A percentile compares a stretch with the other conserved stretches of the same genome.
These are phyloP conservation scores for Oreocharis arfaki DNA, from an alignment of 2,113 vertebrate genomes.

Conservation along the genomic window DNA sequence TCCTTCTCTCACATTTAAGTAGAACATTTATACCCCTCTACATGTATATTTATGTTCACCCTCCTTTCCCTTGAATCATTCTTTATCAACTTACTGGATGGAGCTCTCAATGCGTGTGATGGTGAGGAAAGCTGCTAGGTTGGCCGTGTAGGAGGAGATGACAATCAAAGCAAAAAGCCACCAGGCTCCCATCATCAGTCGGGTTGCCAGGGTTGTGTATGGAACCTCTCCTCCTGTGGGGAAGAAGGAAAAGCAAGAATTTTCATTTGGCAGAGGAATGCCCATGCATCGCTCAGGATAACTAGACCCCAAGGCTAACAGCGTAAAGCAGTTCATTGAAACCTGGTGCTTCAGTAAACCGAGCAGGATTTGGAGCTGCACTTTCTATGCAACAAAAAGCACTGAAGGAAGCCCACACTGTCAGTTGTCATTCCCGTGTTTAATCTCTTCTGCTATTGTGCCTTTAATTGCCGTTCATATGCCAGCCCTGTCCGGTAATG, in stretches of 20 bases:
- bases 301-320: background rate
- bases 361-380: background rate
- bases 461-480: conserved; percentile 6
- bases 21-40: background rate
- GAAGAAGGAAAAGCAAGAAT: conserved; percentile 32
- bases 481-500: background rate
- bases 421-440: background rate
- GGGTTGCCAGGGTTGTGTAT: conserved; percentile 92
- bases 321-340: background rate
- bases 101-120: conserved; percentile 96
- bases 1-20: background rate
- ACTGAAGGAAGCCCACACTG: background rate
- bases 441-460: background rate
- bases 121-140: conserved; percentile 97
- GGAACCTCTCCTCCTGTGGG: conserved; percentile 91
- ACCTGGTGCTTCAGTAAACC: background rate
- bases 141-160: conserved; percentile 97
- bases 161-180: conserved; percentile 98
- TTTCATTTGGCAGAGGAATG: background rate
- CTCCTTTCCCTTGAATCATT: background rate
- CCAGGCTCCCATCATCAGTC: conserved; percentile 99
- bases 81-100: conserved; percentile 89
- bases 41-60: background rate
- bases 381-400: background rate
- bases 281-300: background rate